Evolutionary conservation across 1,140 invertebrate genomes (phyloP), one percentile per base, ranked within the genome.

Genomic region (Bombus pascuorum): DNA sequence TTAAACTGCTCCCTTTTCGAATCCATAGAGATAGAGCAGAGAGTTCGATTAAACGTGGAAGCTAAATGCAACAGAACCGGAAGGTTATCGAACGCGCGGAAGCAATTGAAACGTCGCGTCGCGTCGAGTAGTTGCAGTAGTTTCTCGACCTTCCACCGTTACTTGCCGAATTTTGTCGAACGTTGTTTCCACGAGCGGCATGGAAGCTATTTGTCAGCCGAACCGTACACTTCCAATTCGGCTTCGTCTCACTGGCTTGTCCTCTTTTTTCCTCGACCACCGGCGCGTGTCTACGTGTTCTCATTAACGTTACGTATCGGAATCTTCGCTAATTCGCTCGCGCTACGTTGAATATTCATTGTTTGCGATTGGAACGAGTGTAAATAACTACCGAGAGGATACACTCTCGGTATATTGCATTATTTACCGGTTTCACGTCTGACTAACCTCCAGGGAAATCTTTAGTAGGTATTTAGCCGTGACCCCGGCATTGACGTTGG

Each of bases 401-500:
- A 4, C 13, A 32, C 22, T 25, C 32, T 25, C 12, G 22, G 78
- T 32, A 42, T 42, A 53, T 81, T 32, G 57, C 57, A 42, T 81
- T 66, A 74, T 85, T 74, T 39, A 39, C 53, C 70, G 68, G 44
- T 80, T 47, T 74, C 68, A 6, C 28, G 53, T 81, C 44, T 34
- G 53, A 85, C 76, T 62, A 81, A 74, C 77, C 78, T 37, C 34
- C 18, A 6, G 57, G 57, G 34, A 28, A 18, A 76, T 81, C 71
- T 81, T 75, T 81, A 75, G 83, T 71, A 32, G 42, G 83, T 85
- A 85, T 85, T 81, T 85, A 85, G n/a, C 83, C 71, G 44, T 81
- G 78, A 85, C 78, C 77, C 71, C 34, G 59, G 44, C 39, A 57
- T 81, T 34, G 77, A 68, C 59, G 78, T 47, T 22, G 78, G 12